phyloP scores from a whole-genome alignment of 1,140 invertebrate genomes.

The Orchesella cincta region DNA sequence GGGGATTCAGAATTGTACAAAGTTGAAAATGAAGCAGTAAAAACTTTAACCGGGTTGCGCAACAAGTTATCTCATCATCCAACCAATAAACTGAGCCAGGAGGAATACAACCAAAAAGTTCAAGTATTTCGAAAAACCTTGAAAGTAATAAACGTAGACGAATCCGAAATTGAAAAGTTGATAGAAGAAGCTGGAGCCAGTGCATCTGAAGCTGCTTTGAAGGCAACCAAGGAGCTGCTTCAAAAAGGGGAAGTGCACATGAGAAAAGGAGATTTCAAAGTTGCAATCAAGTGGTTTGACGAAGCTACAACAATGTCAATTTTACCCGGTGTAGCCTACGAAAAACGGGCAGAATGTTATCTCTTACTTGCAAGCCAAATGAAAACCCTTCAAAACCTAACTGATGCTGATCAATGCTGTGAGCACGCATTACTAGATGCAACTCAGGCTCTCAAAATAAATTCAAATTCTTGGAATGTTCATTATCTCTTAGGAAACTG shows the following conservation, averaged over 20 bases:
- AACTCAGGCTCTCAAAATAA: neutral
- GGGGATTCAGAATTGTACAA: neutral
- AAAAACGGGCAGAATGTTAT: neutral
- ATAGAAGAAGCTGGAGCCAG: neutral
- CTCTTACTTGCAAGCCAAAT: no score
- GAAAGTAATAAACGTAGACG: neutral
- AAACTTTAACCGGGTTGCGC: neutral
- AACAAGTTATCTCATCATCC: neutral
- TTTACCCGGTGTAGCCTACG: neutral
- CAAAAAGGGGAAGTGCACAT: neutral
- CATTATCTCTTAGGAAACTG: neutral
- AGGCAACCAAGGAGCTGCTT: neutral
- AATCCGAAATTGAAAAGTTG: neutral
- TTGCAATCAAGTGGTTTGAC: neutral
- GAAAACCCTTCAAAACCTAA: no score
- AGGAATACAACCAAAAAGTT: neutral
- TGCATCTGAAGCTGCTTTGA: neutral
- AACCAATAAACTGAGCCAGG: neutral
- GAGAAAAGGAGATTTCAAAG: neutral
- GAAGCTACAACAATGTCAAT: neutral
- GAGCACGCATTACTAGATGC: neutral
- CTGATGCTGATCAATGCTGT: no score
- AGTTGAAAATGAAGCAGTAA: neutral
- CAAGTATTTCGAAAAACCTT: neutral
- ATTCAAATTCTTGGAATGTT: neutral